Percentiles rank a stretch among this genome's conserved stretches.
These are phyloP conservation scores for Sander lucioperca DNA, from an alignment of 2,113 vertebrate genomes.

Conservation along the genomic window DNA sequence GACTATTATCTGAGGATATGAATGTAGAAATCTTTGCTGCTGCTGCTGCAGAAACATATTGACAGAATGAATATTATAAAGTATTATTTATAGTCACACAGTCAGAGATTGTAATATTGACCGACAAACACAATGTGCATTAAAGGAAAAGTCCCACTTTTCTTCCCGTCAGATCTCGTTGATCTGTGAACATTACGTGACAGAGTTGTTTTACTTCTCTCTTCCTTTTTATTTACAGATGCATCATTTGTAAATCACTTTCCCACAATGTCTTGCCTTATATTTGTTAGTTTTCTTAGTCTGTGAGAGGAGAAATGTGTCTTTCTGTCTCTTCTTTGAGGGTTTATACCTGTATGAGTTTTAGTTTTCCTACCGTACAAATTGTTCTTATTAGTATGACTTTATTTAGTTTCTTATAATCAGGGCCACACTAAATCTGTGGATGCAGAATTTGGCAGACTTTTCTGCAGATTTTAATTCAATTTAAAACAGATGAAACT, in stretches of 20 bases:
- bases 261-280: conserved; percentile 14
- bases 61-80: not conserved
- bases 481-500: no score
- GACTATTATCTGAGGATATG: not conserved
- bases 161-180: not conserved
- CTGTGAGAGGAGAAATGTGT: not conserved
- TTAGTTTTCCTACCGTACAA: no score
- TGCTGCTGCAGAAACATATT: not conserved
- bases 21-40: not conserved
- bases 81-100: not conserved
- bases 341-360: no score
- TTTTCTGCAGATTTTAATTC: no score
- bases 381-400: no score
- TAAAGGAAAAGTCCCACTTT: not conserved
- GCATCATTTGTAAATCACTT: conserved; percentile 1
- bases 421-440: no score
- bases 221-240: not conserved
- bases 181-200: not conserved
- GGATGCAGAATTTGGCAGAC: no score
- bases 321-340: not conserved
- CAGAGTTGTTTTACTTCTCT: not conserved
- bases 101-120: not conserved
- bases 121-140: not conserved
- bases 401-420: no score
- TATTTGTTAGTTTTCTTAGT: not conserved